Conservation (phyloP, 2,113 vertebrate species). For the Thomomys bottae region DNA sequence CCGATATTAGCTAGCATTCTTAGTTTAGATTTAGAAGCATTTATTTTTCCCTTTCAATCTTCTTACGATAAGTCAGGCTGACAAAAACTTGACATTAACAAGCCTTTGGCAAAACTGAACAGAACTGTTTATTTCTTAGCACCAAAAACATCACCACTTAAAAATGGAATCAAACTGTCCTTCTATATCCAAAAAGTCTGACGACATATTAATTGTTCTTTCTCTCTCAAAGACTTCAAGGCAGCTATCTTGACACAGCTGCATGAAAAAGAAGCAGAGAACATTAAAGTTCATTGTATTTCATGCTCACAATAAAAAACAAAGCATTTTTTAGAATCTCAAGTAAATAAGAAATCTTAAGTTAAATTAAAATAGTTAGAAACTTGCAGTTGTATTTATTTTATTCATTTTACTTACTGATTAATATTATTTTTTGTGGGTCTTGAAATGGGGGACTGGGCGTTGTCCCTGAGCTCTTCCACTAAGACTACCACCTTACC, state of each 20-base stretch:
- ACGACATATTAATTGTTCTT: conserved; percentile 59
- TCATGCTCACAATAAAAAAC: background rate
- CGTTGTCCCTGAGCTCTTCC: too few species aligned
- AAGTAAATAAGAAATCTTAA: background rate
- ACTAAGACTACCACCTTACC: too few species aligned
- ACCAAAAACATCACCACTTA: conserved; percentile 71
- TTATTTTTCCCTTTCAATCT: background rate
- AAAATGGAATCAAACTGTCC: conserved; percentile 14
- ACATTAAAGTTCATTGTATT: conserved; percentile 39
- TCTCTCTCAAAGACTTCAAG: conserved; percentile 47
- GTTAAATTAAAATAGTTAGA: background rate
- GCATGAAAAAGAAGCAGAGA: conserved; percentile 59
- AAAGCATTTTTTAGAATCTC: background rate
- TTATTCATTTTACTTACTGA: too few species aligned
- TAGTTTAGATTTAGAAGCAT: background rate
- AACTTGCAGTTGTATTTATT: background rate
- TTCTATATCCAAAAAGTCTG: conserved; percentile 57
- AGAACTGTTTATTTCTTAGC: conserved; percentile 35
- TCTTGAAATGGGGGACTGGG: too few species aligned
- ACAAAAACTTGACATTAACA: conserved; percentile 51
- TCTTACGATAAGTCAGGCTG: background rate
- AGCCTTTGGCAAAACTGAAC: conserved; percentile 24
- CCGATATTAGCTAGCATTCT: background rate
- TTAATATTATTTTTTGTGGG: too few species aligned
- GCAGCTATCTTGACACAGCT: conserved; percentile 41